Evolutionary conservation across 2,888 invertebrate genomes (phyloP), one percentile per base, ranked within the genome.

Genomic region (Chouioia cunea): DNA sequence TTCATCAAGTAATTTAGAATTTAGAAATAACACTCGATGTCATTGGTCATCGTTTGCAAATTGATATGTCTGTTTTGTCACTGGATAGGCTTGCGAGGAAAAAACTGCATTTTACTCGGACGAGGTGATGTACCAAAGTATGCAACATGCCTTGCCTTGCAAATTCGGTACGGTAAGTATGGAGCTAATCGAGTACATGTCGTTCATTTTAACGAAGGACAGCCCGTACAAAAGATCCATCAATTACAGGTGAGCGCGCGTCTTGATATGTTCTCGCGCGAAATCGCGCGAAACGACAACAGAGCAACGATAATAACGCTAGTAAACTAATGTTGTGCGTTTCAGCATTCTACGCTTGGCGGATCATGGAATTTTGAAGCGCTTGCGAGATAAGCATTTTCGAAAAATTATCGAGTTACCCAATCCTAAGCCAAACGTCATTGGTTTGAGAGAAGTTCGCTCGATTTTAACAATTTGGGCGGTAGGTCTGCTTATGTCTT

Each of bases 221-320:
- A 67, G 67, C n/a, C 62, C 67, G 3, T 68, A 68, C 22, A 43
- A 47, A 0, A 43, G 43, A 18, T 20, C 23, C 2, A 43, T 68
- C 14, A 62, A 62, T 60, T 62, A 68, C 15, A 43, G 54, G 67
- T 68, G 56, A 36, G 36, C 6, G 1, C n/a, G n/a, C n/a, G n/a
- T n/a, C n/a, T n/a, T n/a, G n/a, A n/a, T n/a, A n/a, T n/a, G n/a
- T n/a, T n/a, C n/a, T n/a, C n/a, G n/a, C n/a, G n/a, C n/a, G n/a
- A n/a, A n/a, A n/a, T n/a, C n/a, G n/a, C n/a, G n/a, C n/a, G n/a
- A n/a, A n/a, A n/a, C n/a, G n/a, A n/a, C n/a, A n/a, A n/a, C n/a
- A n/a, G n/a, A n/a, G n/a, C n/a, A n/a, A n/a, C n/a, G n/a, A 1
- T 2, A n/a, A 59, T 8, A 4, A 22, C 46, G 1, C 36, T 44